Base-by-base conservation (phyloP, 2,113 vertebrate genomes). In the Galemys pyrenaicus region DNA sequence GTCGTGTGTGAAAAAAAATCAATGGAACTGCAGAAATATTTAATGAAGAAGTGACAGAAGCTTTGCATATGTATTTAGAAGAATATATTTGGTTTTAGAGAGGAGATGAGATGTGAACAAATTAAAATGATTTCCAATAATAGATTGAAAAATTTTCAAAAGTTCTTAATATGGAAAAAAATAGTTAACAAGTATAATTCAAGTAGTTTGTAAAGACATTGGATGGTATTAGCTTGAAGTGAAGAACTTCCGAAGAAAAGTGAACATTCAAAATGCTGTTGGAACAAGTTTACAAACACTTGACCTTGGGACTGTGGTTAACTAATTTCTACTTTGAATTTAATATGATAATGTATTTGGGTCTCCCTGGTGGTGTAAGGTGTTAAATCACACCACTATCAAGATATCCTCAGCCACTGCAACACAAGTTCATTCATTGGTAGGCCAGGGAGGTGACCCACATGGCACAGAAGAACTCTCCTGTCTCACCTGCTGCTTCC, bases 1-100 rank as follows among this genome's bases (percentile, higher is more conserved):
- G 28, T 80, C 65, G 37, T 85, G 20, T 51, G 20, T 94, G 51
- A 96, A 75, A 89, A 75, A 89, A 6, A 10, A 73, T 96, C 46
- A 82, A 87, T 70, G 26, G 32, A 56, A 87, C 51, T 51, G 35
- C 19, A 85, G 44, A 74, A 64, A 82, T 82, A 77, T 70, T 75
- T 70, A 87, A 87, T 78, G 22, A 71, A 26, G 32, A 64, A 71
- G 12, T 92, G 86, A 71, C 26, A 81, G 71, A 44, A 81, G 73
- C 49, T 75, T 90, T 89, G 62, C 58, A 70, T 17, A 73, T 9
- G 75, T 70, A 70, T 58, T 60, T 86, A 56, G 49, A 75, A 58
- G 4, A 71, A 15, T 87, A 35, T 62, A 24, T 89, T 73, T 94
- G 49, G 46, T 60, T 68, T 67, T 70, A 81, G 20, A 74, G 20